phyloP scores from a whole-genome alignment of 2,888 invertebrate genomes.

The Catocala fraxini region DNA sequence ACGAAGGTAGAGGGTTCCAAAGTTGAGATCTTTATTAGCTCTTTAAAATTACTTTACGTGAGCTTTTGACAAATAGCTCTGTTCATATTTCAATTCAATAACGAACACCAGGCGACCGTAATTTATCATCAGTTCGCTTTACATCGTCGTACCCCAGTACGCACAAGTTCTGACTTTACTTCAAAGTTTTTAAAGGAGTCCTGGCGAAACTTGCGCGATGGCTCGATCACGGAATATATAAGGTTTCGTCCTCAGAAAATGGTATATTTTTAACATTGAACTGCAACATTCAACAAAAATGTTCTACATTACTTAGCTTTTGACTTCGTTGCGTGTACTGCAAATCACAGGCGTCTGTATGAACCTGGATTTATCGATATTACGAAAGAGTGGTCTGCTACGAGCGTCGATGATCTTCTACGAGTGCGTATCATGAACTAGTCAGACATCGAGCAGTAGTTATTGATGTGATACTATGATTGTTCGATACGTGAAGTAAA shows the following conservation, averaged over 20 bases:
- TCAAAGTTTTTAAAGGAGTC: constrained; percentile 19
- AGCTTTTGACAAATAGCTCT: neutral
- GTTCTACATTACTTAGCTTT: too few relatives aligned
- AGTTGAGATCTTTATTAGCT: neutral
- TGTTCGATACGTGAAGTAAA: too few relatives aligned
- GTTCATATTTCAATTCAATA: constrained; percentile 1
- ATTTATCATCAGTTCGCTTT: constrained; percentile 22
- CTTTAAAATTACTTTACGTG: neutral
- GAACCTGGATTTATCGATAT: too few relatives aligned
- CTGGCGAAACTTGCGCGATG: constrained; percentile 37
- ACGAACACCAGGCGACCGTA: neutral
- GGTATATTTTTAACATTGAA: neutral
- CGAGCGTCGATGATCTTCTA: too few relatives aligned
- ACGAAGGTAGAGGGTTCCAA: neutral
- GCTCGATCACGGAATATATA: constrained; percentile 20
- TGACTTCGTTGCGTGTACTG: too few relatives aligned
- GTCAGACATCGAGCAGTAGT: too few relatives aligned
- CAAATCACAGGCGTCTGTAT: too few relatives aligned
- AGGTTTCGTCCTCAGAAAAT: neutral
- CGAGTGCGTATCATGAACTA: too few relatives aligned
- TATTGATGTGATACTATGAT: too few relatives aligned
- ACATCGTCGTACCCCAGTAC: neutral
- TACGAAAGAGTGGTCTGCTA: too few relatives aligned
- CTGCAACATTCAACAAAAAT: too few relatives aligned
- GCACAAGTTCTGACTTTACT: constrained; percentile 12